Conservation (phyloP, 2,888 invertebrate genomes). For the Deladenus siricidicola region DNA sequence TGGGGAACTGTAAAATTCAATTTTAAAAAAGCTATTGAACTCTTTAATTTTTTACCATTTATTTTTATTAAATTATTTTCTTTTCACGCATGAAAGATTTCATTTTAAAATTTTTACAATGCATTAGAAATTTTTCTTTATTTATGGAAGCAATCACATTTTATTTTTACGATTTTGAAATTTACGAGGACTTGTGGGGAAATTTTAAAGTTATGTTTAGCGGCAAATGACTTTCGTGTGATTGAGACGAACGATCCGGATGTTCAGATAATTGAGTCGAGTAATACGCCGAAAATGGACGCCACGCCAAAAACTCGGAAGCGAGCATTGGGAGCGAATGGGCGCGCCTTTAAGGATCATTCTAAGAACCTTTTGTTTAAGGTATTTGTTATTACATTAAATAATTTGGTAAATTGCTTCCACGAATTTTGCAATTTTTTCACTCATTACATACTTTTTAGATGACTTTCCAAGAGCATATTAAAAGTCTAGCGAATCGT, state of each 20-base stretch:
- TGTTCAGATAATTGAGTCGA: conserved; percentile 21
- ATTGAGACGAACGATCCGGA: conserved; percentile 24
- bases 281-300: conserved; percentile 1
- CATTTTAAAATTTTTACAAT: too few relatives aligned
- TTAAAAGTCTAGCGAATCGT: conserved; percentile 18
- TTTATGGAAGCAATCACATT: too few relatives aligned
- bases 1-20: too few relatives aligned
- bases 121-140: too few relatives aligned
- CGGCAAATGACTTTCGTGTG: background rate
- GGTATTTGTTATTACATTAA: conserved; percentile 14
- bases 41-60: too few relatives aligned
- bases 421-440: background rate
- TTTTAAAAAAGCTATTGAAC: too few relatives aligned
- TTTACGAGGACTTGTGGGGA: too few relatives aligned
- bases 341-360: conserved; percentile 34
- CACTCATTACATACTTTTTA: conserved; percentile 13
- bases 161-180: too few relatives aligned
- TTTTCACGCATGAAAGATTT: too few relatives aligned
- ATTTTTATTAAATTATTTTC: too few relatives aligned
- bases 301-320: background rate
- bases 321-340: conserved; percentile 12
- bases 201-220: too few relatives aligned
- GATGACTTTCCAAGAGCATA: conserved; percentile 37
- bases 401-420: background rate
- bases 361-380: conserved; percentile 38